A percentile compares a stretch with the other conserved stretches of the same genome.
phyloP scores from a whole-genome alignment of 37 sponge, comb jelly and placozoan species.

The Halisarca cf. caerulea region DNA sequence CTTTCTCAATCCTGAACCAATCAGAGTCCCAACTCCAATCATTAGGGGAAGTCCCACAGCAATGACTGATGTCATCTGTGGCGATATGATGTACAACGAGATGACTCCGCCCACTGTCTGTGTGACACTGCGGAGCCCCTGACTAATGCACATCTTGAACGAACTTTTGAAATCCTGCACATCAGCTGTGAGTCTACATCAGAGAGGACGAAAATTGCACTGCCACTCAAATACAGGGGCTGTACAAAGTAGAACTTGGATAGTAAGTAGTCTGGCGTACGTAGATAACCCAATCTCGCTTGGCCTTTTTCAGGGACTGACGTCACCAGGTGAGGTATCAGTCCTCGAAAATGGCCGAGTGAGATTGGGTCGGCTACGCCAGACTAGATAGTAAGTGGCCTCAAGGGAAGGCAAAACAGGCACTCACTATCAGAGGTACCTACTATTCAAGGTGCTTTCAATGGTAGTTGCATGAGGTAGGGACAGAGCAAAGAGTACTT shows the following conservation, averaged over 20 bases:
- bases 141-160: constrained; percentile 83
- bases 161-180: constrained; percentile 97
- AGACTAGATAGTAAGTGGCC: too few relatives aligned
- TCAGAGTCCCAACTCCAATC: constrained; percentile 69
- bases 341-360: too few relatives aligned
- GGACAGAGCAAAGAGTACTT: too few relatives aligned
- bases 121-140: constrained; percentile 69
- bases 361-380: too few relatives aligned
- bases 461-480: too few relatives aligned
- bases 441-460: too few relatives aligned
- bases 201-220: neutral
- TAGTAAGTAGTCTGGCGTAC: neutral
- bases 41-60: constrained; percentile 65
- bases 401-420: too few relatives aligned
- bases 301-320: too few relatives aligned
- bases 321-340: too few relatives aligned
- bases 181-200: constrained; percentile 75
- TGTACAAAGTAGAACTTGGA: neutral
- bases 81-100: constrained; percentile 84
- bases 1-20: constrained; percentile 70
- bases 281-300: too few relatives aligned
- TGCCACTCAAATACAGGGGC: neutral
- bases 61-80: constrained; percentile 76
- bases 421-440: too few relatives aligned
- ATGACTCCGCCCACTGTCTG: constrained; percentile 83